phyloP scores from a whole-genome alignment of 64 coral and sea anemone species.

The Acropora tenuis region DNA sequence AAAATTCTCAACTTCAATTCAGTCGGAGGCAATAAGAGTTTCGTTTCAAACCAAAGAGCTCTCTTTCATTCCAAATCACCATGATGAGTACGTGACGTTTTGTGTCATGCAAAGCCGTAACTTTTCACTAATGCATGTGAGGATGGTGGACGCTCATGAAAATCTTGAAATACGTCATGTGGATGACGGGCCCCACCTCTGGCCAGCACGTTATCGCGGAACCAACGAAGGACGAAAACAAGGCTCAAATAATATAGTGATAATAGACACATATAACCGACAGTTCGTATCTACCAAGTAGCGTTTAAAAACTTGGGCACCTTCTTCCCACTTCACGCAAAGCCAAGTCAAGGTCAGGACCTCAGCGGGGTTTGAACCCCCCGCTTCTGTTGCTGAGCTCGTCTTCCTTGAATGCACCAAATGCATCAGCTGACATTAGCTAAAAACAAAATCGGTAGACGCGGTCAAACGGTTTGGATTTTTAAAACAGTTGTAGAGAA shows the following conservation, averaged over 20 bases:
- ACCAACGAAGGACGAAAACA: constrained; percentile 23
- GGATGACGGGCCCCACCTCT: constrained; percentile 90
- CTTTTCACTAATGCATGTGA: constrained; percentile 61
- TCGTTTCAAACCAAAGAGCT: not conserved
- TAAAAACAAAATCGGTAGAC: not conserved
- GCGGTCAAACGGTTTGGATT: not conserved
- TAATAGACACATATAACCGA: not conserved
- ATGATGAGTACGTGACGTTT: not conserved
- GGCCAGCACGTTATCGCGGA: constrained; percentile 91
- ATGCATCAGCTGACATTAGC: constrained; percentile 93
- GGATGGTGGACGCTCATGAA: constrained; percentile 68
- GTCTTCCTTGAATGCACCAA: constrained; percentile 82
- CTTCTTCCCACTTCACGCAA: constrained; percentile 70
- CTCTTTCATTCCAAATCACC: not conserved
- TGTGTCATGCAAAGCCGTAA: constrained; percentile 56
- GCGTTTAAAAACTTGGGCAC: not conserved
- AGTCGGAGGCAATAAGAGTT: no score
- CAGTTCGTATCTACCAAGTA: not conserved
- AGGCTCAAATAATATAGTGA: not conserved
- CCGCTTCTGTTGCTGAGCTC: constrained; percentile 64
- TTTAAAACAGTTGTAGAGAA: no score
- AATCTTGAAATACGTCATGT: constrained; percentile 85
- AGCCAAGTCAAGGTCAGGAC: not conserved
- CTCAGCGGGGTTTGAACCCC: no score
- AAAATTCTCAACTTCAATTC: no score